These are phyloP conservation scores for Thalassaphorura encarpata DNA, from an alignment of 1,140 invertebrate species.

Conservation along the genomic window DNA sequence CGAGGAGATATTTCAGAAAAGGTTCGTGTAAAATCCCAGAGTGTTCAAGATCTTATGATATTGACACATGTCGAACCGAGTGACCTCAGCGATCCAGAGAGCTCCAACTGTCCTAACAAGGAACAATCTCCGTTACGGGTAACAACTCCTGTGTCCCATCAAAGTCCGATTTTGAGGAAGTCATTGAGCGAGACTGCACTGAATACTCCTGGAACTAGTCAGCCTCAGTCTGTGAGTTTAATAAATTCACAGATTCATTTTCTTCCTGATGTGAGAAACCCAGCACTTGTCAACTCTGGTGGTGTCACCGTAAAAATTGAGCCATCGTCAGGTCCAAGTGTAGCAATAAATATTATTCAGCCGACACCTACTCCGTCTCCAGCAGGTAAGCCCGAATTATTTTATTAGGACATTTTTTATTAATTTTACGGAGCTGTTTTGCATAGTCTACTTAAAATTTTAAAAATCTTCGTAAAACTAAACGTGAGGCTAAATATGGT, in stretches of 20 bases:
- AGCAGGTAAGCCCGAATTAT: not conserved
- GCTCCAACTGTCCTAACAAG: slow-evolving; percentile 30
- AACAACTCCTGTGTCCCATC: too few species aligned
- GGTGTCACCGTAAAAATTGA: not conserved
- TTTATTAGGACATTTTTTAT: too few species aligned
- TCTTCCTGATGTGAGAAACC: not conserved
- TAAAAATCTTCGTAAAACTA: too few species aligned
- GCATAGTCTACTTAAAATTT: too few species aligned
- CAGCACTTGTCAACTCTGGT: not conserved
- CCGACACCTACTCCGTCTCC: slow-evolving; percentile 21
- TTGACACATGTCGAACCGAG: slow-evolving; percentile 56
- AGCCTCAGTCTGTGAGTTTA: not conserved
- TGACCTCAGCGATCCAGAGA: slow-evolving; percentile 46
- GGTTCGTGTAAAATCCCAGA: slow-evolving; percentile 51
- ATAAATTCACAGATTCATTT: not conserved
- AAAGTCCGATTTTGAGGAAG: too few species aligned
- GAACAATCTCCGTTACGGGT: too few species aligned
- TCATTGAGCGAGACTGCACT: slow-evolving; percentile 17
- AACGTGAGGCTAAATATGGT: too few species aligned
- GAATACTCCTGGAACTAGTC: not conserved
- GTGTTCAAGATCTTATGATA: slow-evolving; percentile 62
- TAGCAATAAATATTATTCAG: slow-evolving; percentile 20
- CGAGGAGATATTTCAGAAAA: slow-evolving; percentile 23
- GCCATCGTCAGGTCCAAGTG: slow-evolving; percentile 1
- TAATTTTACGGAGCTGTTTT: too few species aligned